phyloP scores from a whole-genome alignment of 2,888 invertebrate species.

The Tillus elongatus region DNA sequence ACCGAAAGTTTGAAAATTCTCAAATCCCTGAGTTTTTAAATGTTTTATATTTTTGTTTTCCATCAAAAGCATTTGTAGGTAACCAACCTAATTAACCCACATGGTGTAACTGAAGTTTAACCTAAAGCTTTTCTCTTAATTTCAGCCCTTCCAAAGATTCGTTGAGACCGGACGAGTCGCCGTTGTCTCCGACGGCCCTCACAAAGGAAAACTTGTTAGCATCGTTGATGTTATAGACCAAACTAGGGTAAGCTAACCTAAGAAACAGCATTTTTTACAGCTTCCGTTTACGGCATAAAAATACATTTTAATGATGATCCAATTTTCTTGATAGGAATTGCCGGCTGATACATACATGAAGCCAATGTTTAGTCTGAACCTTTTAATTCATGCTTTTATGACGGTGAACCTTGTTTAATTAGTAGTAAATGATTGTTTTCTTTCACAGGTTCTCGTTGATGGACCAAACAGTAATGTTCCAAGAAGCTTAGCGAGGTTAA shows the following conservation, averaged over 20 bases:
- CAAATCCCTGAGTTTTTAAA: too few relatives aligned
- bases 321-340: conserved; percentile 61
- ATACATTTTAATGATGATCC: conserved; percentile 53
- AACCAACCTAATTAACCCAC: too few relatives aligned
- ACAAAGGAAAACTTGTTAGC: conserved; percentile 85
- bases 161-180: conserved; percentile 97
- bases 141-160: conserved; percentile 80
- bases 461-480: conserved; percentile 81
- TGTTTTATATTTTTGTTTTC: too few relatives aligned
- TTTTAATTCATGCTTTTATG: background rate
- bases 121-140: conserved; percentile 31
- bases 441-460: conserved; percentile 76
- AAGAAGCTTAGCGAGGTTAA: conserved; percentile 69
- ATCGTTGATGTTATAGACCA: conserved; percentile 97
- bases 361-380: conserved; percentile 39
- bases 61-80: too few relatives aligned
- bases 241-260: conserved; percentile 61
- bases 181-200: conserved; percentile 81
- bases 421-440: too few relatives aligned
- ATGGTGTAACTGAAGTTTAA: too few relatives aligned
- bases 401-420: too few relatives aligned
- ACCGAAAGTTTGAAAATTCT: too few relatives aligned
- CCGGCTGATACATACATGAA: conserved; percentile 63
- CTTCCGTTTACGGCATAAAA: too few relatives aligned
- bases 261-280: too few relatives aligned